Evolutionary conservation across 1,140 invertebrate genomes (phyloP).

Genomic region (Rhizoglyphus robini): DNA sequence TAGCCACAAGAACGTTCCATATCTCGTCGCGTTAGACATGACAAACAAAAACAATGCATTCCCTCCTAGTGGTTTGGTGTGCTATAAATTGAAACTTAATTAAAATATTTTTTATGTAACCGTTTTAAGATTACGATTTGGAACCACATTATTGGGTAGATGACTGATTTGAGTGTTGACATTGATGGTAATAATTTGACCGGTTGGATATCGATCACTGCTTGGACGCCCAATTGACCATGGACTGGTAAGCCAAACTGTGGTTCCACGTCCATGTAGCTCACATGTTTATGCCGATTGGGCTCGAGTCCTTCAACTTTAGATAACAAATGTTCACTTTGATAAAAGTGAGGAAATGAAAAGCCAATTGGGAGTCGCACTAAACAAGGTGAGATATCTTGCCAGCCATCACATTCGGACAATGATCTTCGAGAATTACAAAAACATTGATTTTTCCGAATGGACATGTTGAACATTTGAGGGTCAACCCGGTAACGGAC

Average conservation of each 20-base stretch:
- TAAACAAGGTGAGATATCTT: neutral
- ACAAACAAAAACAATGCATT: neutral
- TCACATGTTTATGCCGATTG: neutral
- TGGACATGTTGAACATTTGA: slow-evolving; percentile 2
- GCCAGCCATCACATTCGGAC: neutral
- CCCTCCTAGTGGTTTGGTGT: neutral
- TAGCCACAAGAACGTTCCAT: neutral
- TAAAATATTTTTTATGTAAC: too few relatives aligned
- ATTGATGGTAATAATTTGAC: neutral
- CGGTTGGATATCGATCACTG: neutral
- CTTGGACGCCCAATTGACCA: neutral
- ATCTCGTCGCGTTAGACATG: neutral
- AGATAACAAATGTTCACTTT: neutral
- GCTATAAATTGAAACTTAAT: neutral
- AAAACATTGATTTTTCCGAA: neutral
- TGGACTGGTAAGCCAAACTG: neutral
- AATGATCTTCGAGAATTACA: neutral
- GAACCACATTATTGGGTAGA: neutral
- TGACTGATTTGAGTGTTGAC: neutral
- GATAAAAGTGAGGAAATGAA: slow-evolving; percentile 3
- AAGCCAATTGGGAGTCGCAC: neutral
- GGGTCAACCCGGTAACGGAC: neutral
- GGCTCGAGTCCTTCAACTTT: neutral
- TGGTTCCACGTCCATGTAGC: neutral
- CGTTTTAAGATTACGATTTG: neutral